Conservation (phyloP, 1,140 invertebrate genomes). For the Neuroterus valhalla region DNA sequence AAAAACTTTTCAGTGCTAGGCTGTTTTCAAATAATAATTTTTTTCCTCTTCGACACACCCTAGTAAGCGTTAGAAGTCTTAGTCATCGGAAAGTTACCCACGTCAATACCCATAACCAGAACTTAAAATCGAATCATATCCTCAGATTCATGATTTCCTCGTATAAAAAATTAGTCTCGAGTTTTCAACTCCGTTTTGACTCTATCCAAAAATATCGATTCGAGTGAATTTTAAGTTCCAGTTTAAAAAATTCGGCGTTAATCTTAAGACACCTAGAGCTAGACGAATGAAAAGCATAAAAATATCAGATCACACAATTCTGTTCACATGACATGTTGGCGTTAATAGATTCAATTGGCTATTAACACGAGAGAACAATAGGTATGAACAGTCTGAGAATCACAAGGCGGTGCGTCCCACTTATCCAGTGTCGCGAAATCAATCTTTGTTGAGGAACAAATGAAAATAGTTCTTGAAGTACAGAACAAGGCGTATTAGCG, state of each 20-base stretch:
- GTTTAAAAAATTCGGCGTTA: slow-evolving; percentile 29
- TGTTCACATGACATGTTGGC: background rate
- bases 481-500: slow-evolving; percentile 68
- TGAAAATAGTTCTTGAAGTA: slow-evolving; percentile 71
- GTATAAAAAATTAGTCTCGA: slow-evolving; percentile 18
- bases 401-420: slow-evolving; percentile 28
- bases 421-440: slow-evolving; percentile 37
- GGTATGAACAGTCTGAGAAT: slow-evolving; percentile 28
- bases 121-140: slow-evolving; percentile 3
- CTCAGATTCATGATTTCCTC: background rate
- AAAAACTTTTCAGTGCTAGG: too few species aligned
- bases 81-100: too few species aligned
- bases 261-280: slow-evolving; percentile 11
- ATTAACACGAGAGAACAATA: slow-evolving; percentile 33
- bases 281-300: slow-evolving; percentile 28
- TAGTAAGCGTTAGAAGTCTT: too few species aligned
- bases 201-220: slow-evolving; percentile 28
- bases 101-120: background rate
- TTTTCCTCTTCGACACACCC: too few species aligned
- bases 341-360: background rate
- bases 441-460: slow-evolving; percentile 62
- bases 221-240: slow-evolving; percentile 2
- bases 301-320: slow-evolving; percentile 36
- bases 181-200: background rate
- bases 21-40: too few species aligned